Evolutionary conservation across 2,888 invertebrate genomes (phyloP).

Genomic region (Mythimna pallens): DNA sequence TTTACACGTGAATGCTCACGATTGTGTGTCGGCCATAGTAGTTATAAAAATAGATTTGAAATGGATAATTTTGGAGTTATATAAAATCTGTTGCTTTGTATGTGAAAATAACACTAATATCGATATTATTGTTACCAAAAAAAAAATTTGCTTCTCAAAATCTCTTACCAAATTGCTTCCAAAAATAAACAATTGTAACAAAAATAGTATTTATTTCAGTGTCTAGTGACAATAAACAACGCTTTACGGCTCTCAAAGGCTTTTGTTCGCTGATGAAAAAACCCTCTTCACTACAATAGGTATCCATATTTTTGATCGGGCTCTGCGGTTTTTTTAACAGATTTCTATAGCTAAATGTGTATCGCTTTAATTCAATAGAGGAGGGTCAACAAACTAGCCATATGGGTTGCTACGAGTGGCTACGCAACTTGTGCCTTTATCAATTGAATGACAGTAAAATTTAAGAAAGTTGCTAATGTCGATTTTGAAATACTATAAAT

Average conservation of each 20-base stretch:
- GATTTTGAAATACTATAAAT: too few relatives aligned
- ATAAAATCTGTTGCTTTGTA: constrained; percentile 11
- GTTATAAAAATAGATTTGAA: constrained; percentile 54
- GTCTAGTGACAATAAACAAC: constrained; percentile 15
- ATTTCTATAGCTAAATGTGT: constrained; percentile 7
- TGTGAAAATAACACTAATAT: background rate
- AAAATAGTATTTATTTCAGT: background rate
- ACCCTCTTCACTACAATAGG: constrained; percentile 3
- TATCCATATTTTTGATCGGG: constrained; percentile 4
- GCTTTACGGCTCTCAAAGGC: constrained; percentile 10
- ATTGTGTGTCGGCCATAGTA: constrained; percentile 39
- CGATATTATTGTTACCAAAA: background rate
- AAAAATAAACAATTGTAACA: background rate
- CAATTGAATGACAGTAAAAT: background rate
- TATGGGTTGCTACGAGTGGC: background rate
- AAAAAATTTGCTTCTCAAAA: background rate
- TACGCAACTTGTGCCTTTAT: constrained; percentile 4
- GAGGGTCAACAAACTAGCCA: background rate
- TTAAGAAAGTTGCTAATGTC: background rate
- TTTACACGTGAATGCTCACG: constrained; percentile 72
- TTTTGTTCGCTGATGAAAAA: constrained; percentile 14
- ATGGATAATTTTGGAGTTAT: constrained; percentile 32
- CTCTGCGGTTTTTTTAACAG: background rate
- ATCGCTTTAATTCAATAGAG: background rate
- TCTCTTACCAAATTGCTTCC: background rate